Percentiles rank a stretch among this genome's conserved stretches.
These are phyloP conservation scores for Perizoma flavofasciatum DNA, from an alignment of 2,888 invertebrate genomes.

Conservation along the genomic window DNA sequence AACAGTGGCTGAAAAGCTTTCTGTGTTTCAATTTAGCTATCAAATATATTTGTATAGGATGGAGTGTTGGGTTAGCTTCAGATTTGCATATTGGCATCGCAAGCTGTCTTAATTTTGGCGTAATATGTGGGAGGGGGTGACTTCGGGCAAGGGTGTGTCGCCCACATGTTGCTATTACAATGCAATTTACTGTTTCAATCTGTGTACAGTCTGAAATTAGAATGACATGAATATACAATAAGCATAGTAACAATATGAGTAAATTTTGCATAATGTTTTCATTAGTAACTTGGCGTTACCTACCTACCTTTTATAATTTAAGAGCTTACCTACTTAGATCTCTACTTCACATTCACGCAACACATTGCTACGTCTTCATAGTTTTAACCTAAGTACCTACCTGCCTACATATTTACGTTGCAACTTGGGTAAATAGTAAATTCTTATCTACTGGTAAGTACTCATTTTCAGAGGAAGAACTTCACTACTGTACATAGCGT, in stretches of 20 bases:
- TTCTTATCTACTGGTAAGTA: no score
- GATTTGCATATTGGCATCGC: constrained; percentile 79
- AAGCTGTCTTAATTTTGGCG: constrained; percentile 79
- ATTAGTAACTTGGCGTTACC: constrained; percentile 14
- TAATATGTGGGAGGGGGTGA: constrained; percentile 61
- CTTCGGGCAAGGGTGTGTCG: constrained; percentile 45
- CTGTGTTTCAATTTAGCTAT: constrained; percentile 33
- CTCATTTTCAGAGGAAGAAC: no score
- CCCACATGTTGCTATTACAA: constrained; percentile 69
- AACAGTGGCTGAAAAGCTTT: constrained; percentile 28
- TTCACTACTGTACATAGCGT: no score
- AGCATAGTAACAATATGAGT: constrained; percentile 26
- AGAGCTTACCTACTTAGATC: no score
- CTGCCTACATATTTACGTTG: no score
- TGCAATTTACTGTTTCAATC: constrained; percentile 68
- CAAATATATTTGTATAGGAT: constrained; percentile 41
- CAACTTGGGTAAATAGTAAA: no score
- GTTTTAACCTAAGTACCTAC: no score
- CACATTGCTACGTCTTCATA: no score
- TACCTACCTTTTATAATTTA: no score
- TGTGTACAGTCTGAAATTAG: constrained; percentile 54
- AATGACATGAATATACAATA: constrained; percentile 57
- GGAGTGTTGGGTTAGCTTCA: constrained; percentile 35
- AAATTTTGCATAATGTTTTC: constrained; percentile 29
- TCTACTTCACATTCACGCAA: no score